phyloP scores from a whole-genome alignment of 2,888 invertebrate genomes.

The Belgica antarctica region DNA sequence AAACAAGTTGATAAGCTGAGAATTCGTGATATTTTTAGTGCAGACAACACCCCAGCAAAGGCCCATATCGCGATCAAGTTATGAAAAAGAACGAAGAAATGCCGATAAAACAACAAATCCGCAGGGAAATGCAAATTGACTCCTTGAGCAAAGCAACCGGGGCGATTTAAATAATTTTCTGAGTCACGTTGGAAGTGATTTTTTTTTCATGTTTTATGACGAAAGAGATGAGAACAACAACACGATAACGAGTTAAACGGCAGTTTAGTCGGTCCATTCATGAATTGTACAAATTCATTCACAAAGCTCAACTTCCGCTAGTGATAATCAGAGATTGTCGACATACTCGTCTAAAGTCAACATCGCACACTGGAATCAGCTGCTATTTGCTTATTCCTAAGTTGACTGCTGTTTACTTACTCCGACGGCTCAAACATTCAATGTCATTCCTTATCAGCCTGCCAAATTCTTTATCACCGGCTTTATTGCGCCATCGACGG shows the following conservation, averaged over 20 bases:
- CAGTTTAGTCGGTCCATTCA: neutral
- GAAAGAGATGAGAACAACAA: constrained; percentile 5
- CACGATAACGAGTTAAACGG: neutral
- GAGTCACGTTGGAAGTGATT: neutral
- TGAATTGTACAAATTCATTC: neutral
- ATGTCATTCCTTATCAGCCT: neutral
- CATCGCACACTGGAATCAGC: neutral
- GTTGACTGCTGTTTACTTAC: no score
- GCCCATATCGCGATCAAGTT: no score
- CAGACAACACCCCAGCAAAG: no score
- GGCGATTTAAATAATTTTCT: neutral
- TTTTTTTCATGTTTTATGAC: constrained; percentile 2
- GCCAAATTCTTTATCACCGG: neutral
- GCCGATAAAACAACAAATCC: neutral
- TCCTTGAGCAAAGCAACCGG: neutral
- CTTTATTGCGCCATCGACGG: neutral
- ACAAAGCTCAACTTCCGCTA: neutral
- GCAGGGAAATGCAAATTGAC: constrained; percentile 4
- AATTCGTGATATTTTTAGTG: no score
- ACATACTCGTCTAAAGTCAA: neutral
- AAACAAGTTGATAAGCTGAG: no score
- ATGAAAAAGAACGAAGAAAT: no score
- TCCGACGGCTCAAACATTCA: neutral
- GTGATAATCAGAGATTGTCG: neutral
- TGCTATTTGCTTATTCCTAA: neutral